Evolutionary conservation across 1,140 invertebrate species (phyloP).

Genomic region (Listronotus oregonensis): DNA sequence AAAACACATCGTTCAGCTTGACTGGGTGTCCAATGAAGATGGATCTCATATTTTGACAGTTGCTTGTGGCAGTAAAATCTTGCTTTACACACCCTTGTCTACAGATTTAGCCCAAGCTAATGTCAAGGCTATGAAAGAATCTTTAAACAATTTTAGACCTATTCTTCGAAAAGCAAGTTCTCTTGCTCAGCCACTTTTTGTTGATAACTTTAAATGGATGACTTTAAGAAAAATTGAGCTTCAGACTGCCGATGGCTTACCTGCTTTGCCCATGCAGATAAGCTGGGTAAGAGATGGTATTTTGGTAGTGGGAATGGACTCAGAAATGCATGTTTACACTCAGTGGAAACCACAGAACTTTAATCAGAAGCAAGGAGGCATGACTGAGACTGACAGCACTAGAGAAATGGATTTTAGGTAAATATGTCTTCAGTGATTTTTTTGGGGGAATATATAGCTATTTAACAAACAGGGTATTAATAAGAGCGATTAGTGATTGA

Average conservation of each 20-base stretch:
- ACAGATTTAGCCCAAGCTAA: slow-evolving; percentile 90
- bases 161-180: slow-evolving; percentile 86
- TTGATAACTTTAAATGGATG: slow-evolving; percentile 84
- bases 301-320: slow-evolving; percentile 98
- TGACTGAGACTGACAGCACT: slow-evolving; percentile 40
- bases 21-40: slow-evolving; percentile 99
- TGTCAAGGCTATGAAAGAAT: slow-evolving; percentile 70
- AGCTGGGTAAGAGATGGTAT: slow-evolving; percentile 98
- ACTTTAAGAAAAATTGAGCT: slow-evolving; percentile 89
- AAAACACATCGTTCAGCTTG: slow-evolving; percentile 89
- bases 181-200: slow-evolving; percentile 79
- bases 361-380: slow-evolving; percentile 44
- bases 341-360: slow-evolving; percentile 87
- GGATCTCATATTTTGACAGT: slow-evolving; percentile 97
- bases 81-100: slow-evolving; percentile 83
- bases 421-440: too few relatives aligned
- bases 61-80: slow-evolving; percentile 90
- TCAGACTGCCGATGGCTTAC: slow-evolving; percentile 91
- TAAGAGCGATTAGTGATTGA: too few relatives aligned
- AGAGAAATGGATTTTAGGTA: slow-evolving; percentile 69
- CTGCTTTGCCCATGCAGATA: slow-evolving; percentile 96
- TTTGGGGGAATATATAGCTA: too few relatives aligned
- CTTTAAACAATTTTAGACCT: slow-evolving; percentile 67
- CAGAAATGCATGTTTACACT: slow-evolving; percentile 99
- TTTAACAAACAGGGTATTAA: too few relatives aligned